A percentile compares a stretch with the other conserved stretches of the same genome.
phyloP scores from a whole-genome alignment of 1,140 invertebrate species.

The Ericerus pela region DNA sequence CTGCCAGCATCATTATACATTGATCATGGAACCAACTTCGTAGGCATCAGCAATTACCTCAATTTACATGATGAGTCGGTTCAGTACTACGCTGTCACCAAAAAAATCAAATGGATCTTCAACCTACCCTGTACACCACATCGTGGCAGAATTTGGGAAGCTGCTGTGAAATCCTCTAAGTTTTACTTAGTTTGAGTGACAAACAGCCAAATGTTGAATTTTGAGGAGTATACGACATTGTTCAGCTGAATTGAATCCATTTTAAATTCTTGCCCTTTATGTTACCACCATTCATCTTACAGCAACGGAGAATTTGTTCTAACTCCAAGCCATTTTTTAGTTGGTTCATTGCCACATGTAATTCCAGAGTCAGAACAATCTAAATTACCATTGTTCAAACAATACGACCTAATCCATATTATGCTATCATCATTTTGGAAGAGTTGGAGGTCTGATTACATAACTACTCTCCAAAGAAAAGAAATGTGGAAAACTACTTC shows the following conservation, averaged over 20 bases:
- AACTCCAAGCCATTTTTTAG: slow-evolving; percentile 26
- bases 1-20: slow-evolving; percentile 25
- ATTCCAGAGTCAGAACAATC: no score
- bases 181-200: slow-evolving; percentile 20
- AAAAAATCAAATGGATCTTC: slow-evolving; percentile 1
- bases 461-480: no score
- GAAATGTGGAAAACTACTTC: no score
- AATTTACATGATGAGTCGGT: no score
- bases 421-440: no score
- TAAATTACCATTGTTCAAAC: no score
- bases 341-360: no score
- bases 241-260: slow-evolving; percentile 24
- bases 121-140: not conserved
- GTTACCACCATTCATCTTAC: no score
- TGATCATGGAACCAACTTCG: slow-evolving; percentile 26
- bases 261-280: slow-evolving; percentile 25
- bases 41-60: not conserved
- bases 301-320: slow-evolving; percentile 23
- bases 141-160: slow-evolving; percentile 23
- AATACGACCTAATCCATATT: no score
- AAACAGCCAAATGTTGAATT: slow-evolving; percentile 20
- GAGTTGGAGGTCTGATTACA: no score
- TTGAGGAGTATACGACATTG: slow-evolving; percentile 27
- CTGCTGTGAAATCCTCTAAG: slow-evolving; percentile 21
- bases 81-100: no score